Evolutionary conservation across 2,888 invertebrate genomes (phyloP).

Genomic region (Drosophila setosimentum): DNA sequence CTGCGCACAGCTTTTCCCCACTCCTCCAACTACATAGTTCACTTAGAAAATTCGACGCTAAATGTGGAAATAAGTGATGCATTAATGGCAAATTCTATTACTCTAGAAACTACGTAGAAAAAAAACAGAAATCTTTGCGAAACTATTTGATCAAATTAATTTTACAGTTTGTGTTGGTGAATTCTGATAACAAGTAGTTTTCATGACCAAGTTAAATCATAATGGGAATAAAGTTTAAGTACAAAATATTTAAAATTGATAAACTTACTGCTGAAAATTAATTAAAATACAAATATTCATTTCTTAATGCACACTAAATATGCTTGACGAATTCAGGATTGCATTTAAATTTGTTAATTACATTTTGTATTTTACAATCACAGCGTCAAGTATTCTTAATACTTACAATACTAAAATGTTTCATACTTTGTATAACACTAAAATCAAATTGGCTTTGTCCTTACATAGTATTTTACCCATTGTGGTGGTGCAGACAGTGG

Average conservation of each 20-base stretch:
- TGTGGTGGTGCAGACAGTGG: background rate
- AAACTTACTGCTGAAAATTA: background rate
- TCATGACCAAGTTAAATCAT: too few species aligned
- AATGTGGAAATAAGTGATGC: conserved; percentile 58
- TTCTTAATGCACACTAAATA: background rate
- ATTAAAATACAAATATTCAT: background rate
- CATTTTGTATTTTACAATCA: background rate
- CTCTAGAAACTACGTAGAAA: conserved; percentile 28
- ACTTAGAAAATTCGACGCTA: conserved; percentile 31
- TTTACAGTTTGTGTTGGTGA: conserved; percentile 13
- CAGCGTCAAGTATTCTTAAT: background rate
- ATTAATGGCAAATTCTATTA: conserved; percentile 58
- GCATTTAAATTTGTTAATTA: background rate
- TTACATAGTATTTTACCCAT: background rate
- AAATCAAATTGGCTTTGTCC: background rate
- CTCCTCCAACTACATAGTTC: background rate
- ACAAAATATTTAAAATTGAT: background rate
- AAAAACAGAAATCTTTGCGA: conserved; percentile 14
- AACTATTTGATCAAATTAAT: conserved; percentile 43
- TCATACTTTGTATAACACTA: background rate
- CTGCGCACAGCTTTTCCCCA: background rate
- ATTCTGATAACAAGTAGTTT: too few species aligned
- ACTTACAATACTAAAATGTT: background rate
- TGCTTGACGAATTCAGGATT: background rate
- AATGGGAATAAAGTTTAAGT: background rate